phyloP scores from a whole-genome alignment of 2,113 vertebrate genomes.

The Zapus hudsonius region DNA sequence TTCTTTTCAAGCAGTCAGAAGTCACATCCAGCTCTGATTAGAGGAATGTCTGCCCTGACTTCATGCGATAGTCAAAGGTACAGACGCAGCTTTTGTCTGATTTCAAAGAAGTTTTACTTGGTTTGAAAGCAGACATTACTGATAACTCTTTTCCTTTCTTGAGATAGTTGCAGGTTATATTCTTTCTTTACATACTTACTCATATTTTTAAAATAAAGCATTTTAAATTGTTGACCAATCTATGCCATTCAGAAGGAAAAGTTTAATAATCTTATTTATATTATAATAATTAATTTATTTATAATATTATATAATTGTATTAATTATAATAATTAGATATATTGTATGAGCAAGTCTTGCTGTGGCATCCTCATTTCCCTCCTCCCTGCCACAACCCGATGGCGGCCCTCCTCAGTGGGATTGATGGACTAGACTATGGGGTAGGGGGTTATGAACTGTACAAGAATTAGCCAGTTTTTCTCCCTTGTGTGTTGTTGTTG shows the following conservation, averaged over 20 bases:
- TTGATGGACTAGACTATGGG: no score
- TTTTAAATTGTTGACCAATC: not conserved
- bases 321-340: no score
- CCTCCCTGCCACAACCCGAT: no score
- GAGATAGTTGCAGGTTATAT: not conserved
- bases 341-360: no score
- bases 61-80: not conserved
- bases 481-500: no score
- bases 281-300: no score
- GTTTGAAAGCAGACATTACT: conserved; percentile 9
- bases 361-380: no score
- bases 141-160: conserved; percentile 44
- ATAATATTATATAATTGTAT: no score
- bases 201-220: conserved; percentile 22
- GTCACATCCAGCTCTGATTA: conserved; percentile 4
- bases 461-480: no score
- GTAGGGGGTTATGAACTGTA: no score
- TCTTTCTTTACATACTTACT: not conserved
- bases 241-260: not conserved
- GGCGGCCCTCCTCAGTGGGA: no score
- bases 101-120: conserved; percentile 28
- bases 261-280: no score
- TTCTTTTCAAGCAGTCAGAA: conserved; percentile 18
- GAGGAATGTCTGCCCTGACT: conserved; percentile 21
- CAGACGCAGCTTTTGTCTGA: not conserved